Base-by-base conservation (phyloP, 2,888 invertebrate species). In the Drosophila testacea region DNA sequence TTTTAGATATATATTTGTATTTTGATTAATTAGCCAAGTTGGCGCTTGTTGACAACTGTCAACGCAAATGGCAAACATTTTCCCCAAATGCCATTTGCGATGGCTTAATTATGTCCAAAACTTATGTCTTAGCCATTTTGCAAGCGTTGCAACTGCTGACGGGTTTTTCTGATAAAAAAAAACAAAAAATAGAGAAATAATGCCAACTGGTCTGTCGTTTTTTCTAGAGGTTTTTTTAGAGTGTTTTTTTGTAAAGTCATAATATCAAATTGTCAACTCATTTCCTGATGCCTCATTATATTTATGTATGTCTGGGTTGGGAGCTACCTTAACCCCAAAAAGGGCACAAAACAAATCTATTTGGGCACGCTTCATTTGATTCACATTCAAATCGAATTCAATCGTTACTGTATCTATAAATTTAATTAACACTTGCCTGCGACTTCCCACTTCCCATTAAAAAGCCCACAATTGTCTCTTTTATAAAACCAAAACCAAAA, bases 61-160 rank as follows among this genome's bases (percentile, higher is more conserved):
- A 88, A 81, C 89, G 76, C 84, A 88, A 88, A 86, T 86, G 89
- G 89, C 87, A 62, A 67, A 66, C 72, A 73, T 81, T 88, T 81
- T 75, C 61, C 65, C 73, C 69, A 55, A 68, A 73, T 67, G 81
- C 63, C 69, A 73, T 68, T 77, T 69, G 76, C 73, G 87, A 83
- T 83, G 87, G 76, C 89, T 83, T 88, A 86, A 88, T 83, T 83
- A 83, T 83, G 89, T 83, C 83, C 89, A 83, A 83, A 88, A 87
- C 54, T 79, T 76, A 88, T 79, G 87, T 69, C 52, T 60, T 50
- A 54, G 69, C 60, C 83, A 85, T 73, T 81, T 86, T 47, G 79
- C 66, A 77, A 75, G 48, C 50, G 28, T 27, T 52, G 60, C 77
- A 80, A 72, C 55, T 73, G 50, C 59, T 78, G 84, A 82, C 82